Percentiles rank a stretch among this genome's conserved stretches.
Conservation (phyloP, 2,888 invertebrate species). For the Yponomeuta cagnagella region DNA sequence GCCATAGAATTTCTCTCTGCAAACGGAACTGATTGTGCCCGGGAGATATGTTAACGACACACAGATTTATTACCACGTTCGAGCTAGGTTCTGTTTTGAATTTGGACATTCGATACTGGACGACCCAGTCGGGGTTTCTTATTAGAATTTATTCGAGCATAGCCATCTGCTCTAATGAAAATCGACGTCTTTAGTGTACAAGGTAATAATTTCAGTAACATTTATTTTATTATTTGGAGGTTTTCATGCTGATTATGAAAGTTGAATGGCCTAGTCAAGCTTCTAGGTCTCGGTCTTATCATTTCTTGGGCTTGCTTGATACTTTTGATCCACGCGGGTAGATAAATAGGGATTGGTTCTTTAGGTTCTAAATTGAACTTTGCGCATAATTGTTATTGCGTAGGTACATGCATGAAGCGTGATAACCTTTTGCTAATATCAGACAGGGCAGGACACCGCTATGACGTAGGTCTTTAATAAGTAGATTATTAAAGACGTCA, state of each 20-base stretch:
- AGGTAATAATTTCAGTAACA: neutral
- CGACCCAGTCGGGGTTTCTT: too few species aligned
- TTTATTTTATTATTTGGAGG: neutral
- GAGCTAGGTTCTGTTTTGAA: neutral
- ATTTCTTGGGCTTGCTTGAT: too few species aligned
- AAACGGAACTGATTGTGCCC: conserved; percentile 55
- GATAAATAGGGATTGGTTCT: neutral
- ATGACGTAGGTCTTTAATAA: neutral
- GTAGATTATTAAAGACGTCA: neutral
- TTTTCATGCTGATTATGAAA: neutral
- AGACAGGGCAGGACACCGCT: neutral
- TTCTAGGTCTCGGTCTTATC: neutral
- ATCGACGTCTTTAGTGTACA: too few species aligned
- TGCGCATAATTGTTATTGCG: neutral
- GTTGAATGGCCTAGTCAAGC: neutral
- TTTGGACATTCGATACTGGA: neutral
- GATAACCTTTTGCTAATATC: conserved; percentile 1
- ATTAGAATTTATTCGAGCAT: neutral
- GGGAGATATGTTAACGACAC: conserved; percentile 30
- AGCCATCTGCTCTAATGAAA: neutral
- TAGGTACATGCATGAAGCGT: neutral
- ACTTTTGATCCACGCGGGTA: neutral
- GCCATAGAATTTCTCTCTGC: conserved; percentile 64
- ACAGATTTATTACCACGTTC: conserved; percentile 26
- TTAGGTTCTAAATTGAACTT: neutral